Conservation (phyloP, 2,888 invertebrate species). For the Amorpha juglandis region DNA sequence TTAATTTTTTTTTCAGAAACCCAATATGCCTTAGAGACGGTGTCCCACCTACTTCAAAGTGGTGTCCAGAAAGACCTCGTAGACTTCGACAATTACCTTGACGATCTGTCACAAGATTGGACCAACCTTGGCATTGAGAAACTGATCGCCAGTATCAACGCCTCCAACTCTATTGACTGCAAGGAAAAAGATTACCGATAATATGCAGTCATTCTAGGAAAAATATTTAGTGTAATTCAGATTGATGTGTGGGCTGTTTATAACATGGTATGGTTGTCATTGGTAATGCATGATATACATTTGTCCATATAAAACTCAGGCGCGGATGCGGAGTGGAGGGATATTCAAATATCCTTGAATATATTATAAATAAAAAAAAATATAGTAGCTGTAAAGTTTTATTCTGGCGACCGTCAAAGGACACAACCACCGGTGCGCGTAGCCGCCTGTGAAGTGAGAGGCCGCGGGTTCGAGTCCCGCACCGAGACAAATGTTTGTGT, state of each 20-base stretch:
- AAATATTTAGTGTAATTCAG: slow-evolving; percentile 22
- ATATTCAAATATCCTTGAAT: too few species aligned
- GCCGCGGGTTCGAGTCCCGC: too few species aligned
- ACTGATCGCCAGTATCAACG: slow-evolving; percentile 66
- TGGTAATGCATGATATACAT: neutral
- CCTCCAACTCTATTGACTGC: slow-evolving; percentile 47
- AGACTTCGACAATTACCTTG: slow-evolving; percentile 99
- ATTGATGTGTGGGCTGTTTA: neutral
- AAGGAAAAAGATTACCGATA: slow-evolving; percentile 42
- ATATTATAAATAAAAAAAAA: too few species aligned
- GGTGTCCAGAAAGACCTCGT: slow-evolving; percentile 90
- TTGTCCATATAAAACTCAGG: too few species aligned
- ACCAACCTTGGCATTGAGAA: slow-evolving; percentile 87
- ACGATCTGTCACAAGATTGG: slow-evolving; percentile 95
- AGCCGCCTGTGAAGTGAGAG: too few species aligned
- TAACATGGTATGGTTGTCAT: slow-evolving; percentile 9
- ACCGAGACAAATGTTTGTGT: too few species aligned
- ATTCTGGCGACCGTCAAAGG: too few species aligned
- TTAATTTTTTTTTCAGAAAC: slow-evolving; percentile 65
- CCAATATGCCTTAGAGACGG: slow-evolving; percentile 84
- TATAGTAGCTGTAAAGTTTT: too few species aligned
- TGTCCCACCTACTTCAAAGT: slow-evolving; percentile 88
- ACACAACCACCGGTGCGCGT: too few species aligned
- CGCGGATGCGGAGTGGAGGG: too few species aligned
- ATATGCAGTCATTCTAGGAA: neutral